Conservation (phyloP, 2,113 vertebrate genomes). For the Rhynchomys soricoides region DNA sequence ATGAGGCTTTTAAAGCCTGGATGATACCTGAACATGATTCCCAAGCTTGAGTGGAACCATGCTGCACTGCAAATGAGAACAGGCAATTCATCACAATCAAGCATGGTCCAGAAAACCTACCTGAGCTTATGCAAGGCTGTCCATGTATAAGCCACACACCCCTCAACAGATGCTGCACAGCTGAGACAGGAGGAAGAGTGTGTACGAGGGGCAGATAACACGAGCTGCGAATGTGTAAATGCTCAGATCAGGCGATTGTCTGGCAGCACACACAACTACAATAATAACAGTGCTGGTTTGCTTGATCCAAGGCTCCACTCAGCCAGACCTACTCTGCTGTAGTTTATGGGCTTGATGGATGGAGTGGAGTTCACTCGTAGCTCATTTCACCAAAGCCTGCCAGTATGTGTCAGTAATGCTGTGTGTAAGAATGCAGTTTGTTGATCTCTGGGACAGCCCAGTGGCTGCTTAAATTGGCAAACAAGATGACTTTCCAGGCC, state of each 20-base stretch:
- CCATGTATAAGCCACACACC: background rate
- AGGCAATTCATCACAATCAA: background rate
- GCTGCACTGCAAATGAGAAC: background rate
- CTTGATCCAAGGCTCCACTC: background rate
- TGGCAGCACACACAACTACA: fast-evolving
- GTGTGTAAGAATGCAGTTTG: background rate
- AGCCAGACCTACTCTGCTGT: background rate
- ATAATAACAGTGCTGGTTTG: background rate
- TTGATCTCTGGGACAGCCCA: background rate
- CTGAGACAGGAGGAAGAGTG: background rate
- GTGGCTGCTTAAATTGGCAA: background rate
- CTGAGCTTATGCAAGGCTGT: no score
- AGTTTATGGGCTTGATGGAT: background rate
- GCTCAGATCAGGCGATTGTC: background rate
- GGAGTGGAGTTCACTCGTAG: background rate
- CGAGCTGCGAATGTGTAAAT: background rate
- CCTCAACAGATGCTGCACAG: background rate
- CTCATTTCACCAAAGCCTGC: no score
- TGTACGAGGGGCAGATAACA: fast-evolving
- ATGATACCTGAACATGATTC: background rate
- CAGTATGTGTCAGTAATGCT: fast-evolving
- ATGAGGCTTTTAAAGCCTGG: fast-evolving
- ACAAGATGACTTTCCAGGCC: background rate
- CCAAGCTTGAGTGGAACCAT: fast-evolving
- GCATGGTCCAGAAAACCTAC: no score